Percentiles rank a stretch among this genome's conserved stretches.
phyloP scores from a whole-genome alignment of 1,140 invertebrate genomes.

The Zaprionus gabonicus region DNA sequence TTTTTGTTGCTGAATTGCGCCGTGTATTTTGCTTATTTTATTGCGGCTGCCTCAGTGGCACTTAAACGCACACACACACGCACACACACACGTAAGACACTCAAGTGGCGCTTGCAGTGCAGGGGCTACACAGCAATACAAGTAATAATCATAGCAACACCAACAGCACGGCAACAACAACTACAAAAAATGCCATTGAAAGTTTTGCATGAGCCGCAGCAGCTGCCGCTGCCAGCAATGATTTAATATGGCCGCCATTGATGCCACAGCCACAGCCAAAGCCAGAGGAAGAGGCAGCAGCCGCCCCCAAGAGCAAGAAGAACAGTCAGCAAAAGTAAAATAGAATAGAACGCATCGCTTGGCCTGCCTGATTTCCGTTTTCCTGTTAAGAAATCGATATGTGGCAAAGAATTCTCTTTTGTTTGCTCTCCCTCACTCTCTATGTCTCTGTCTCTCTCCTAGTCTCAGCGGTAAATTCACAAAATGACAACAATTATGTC shows the following conservation, averaged over 20 bases:
- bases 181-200: slow-evolving; percentile 61
- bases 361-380: slow-evolving; percentile 49
- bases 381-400: slow-evolving; percentile 65
- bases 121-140: slow-evolving; percentile 30
- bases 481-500: slow-evolving; percentile 77
- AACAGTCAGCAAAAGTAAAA: slow-evolving; percentile 27
- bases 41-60: slow-evolving; percentile 44
- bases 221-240: slow-evolving; percentile 31
- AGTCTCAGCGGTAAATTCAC: slow-evolving; percentile 31
- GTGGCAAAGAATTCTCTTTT: slow-evolving; percentile 32
- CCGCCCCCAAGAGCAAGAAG: not conserved
- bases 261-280: slow-evolving; percentile 34
- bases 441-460: not conserved
- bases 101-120: slow-evolving; percentile 56
- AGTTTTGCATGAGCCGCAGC: slow-evolving; percentile 59
- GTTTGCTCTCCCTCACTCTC: slow-evolving; percentile 20
- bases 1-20: slow-evolving; percentile 22
- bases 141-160: slow-evolving; percentile 49
- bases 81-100: slow-evolving; percentile 14
- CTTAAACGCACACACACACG: slow-evolving; percentile 31
- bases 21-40: slow-evolving; percentile 61
- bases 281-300: not conserved
- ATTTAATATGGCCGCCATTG: slow-evolving; percentile 65
- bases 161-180: slow-evolving; percentile 27
- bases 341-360: slow-evolving; percentile 20